phyloP scores from a whole-genome alignment of 2,888 invertebrate species.

The Oscheius myriophilus region DNA sequence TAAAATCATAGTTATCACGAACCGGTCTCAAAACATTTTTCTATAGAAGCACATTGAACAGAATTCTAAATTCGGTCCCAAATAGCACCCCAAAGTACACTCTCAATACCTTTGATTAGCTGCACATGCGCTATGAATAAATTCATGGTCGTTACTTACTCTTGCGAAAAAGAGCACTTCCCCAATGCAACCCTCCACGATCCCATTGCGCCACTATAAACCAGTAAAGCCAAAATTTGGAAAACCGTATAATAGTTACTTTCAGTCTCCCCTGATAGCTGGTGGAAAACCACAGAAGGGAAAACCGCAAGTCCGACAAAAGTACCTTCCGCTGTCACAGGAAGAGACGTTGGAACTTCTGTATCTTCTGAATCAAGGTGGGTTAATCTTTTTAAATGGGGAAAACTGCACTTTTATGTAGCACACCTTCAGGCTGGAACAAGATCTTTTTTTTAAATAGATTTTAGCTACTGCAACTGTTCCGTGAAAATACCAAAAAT shows the following conservation, averaged over 20 bases:
- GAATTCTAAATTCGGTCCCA: too few relatives aligned
- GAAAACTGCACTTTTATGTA: too few relatives aligned
- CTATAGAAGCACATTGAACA: too few relatives aligned
- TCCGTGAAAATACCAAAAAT: too few relatives aligned
- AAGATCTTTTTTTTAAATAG: too few relatives aligned
- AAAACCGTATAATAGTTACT: not conserved
- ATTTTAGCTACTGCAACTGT: too few relatives aligned
- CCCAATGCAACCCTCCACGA: slow-evolving; percentile 8
- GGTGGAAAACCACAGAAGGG: slow-evolving; percentile 6
- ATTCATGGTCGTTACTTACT: slow-evolving; percentile 16
- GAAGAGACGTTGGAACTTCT: slow-evolving; percentile 58
- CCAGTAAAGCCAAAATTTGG: not conserved
- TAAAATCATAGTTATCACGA: too few relatives aligned
- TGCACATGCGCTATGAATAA: slow-evolving; percentile 15
- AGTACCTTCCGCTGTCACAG: slow-evolving; percentile 57
- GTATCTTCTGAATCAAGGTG: slow-evolving; percentile 55
- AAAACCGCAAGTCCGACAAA: slow-evolving; percentile 11
- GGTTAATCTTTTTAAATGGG: not conserved
- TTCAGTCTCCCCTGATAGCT: slow-evolving; percentile 18
- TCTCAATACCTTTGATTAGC: slow-evolving; percentile 1
- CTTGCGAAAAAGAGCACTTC: slow-evolving; percentile 13
- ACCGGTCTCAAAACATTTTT: too few relatives aligned
- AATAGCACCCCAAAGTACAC: too few relatives aligned
- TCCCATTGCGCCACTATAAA: not conserved
- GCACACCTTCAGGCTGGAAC: too few relatives aligned